These are phyloP conservation scores for Elymnias hypermnestra DNA, from an alignment of 1,140 invertebrate species.

Conservation along the genomic window DNA sequence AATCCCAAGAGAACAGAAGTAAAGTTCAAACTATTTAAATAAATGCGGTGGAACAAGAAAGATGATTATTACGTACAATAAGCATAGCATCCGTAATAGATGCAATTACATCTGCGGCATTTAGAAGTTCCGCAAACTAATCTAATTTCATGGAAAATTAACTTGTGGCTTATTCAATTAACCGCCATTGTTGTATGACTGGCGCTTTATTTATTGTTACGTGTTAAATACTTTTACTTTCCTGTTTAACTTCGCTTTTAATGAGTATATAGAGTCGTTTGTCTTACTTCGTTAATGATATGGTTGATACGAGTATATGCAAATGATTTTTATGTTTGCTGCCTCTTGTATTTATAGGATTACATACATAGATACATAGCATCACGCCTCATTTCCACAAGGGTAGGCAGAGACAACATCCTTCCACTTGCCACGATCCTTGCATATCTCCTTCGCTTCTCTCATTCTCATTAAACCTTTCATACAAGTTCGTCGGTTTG, in stretches of 20 bases:
- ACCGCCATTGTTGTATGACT: conserved; percentile 1
- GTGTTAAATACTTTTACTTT: conserved; percentile 1
- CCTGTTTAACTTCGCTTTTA: background rate
- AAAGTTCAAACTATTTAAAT: background rate
- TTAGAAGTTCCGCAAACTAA: conserved; percentile 5
- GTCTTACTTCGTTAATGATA: no score
- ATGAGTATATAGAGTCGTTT: no score
- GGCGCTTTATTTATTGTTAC: background rate
- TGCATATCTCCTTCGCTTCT: no score
- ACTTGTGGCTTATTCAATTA: conserved; percentile 4
- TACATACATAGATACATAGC: no score
- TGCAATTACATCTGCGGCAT: background rate
- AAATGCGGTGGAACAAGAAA: background rate
- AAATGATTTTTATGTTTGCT: no score
- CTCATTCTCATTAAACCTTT: no score
- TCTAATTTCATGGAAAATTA: conserved; percentile 8
- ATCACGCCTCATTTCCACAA: no score
- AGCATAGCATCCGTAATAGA: background rate
- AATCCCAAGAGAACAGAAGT: background rate
- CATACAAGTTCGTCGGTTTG: no score
- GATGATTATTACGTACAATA: background rate
- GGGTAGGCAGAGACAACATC: no score
- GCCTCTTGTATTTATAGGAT: no score
- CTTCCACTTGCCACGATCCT: no score
- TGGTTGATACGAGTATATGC: no score